phyloP scores from a whole-genome alignment of 2,888 invertebrate species.

The Podotricha telesiphe region DNA sequence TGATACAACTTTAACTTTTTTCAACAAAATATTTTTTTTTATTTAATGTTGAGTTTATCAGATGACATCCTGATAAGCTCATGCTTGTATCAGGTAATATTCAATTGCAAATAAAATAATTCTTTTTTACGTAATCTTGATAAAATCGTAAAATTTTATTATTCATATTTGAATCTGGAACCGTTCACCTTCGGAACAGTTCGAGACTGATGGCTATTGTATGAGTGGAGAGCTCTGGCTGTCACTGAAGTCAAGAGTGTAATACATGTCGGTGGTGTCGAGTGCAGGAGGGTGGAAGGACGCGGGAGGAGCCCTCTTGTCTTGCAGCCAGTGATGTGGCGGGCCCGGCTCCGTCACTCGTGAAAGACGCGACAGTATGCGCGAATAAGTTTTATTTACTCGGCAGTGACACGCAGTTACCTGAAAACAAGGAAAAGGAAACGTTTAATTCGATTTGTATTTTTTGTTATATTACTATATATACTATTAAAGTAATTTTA shows the following conservation, averaged over 20 bases:
- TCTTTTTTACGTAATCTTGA: not conserved
- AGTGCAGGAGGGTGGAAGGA: slow-evolving; percentile 70
- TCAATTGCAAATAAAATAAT: not conserved
- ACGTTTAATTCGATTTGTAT: not conserved
- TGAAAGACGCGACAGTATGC: slow-evolving; percentile 83
- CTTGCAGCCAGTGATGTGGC: slow-evolving; percentile 84
- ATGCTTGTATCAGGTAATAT: not conserved
- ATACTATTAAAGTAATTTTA: too few relatives aligned
- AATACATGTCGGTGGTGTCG: slow-evolving; percentile 89
- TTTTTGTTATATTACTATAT: too few relatives aligned
- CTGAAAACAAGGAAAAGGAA: slow-evolving; percentile 63
- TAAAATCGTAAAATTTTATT: not conserved
- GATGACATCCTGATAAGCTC: too few relatives aligned
- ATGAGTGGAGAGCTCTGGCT: slow-evolving; percentile 90
- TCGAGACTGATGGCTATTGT: slow-evolving; percentile 84
- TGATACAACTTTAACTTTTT: too few relatives aligned
- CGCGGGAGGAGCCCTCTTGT: slow-evolving; percentile 72
- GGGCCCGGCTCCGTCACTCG: slow-evolving; percentile 68
- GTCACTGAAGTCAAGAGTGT: slow-evolving; percentile 90
- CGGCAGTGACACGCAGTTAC: slow-evolving; percentile 91
- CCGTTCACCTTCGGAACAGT: slow-evolving; percentile 79
- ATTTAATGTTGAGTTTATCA: too few relatives aligned
- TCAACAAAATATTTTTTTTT: too few relatives aligned
- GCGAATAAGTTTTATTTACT: slow-evolving; percentile 89
- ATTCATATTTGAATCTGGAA: slow-evolving; percentile 74